phyloP scores from a whole-genome alignment of 2,113 vertebrate species.

The Micronisus gabar region DNA sequence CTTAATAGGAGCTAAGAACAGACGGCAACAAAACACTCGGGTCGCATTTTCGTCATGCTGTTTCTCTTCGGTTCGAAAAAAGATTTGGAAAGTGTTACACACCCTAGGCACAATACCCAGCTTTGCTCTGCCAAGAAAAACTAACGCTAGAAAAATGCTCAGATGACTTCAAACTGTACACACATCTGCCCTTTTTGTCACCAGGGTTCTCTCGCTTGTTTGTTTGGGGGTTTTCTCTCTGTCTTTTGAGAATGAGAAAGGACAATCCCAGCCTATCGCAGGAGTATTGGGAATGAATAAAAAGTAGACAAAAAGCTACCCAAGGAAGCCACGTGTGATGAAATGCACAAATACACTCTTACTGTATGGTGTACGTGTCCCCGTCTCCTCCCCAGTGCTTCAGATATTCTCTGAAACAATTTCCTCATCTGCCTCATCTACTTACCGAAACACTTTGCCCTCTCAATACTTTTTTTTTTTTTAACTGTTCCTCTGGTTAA shows the following conservation, averaged over 20 bases:
- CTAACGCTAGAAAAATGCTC: constrained; percentile 56
- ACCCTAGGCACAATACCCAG: constrained; percentile 38
- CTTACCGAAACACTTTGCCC: neutral
- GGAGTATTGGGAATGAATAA: neutral
- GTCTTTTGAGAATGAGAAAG: neutral
- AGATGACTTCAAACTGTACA: constrained; percentile 14
- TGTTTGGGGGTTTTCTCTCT: neutral
- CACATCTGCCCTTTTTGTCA: neutral
- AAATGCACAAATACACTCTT: neutral
- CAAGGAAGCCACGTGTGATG: neutral
- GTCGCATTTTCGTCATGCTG: neutral
- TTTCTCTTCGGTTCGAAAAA: constrained; percentile 1
- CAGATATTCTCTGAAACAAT: neutral
- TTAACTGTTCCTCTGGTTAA: neutral
- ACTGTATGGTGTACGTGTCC: neutral
- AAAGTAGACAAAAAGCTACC: neutral
- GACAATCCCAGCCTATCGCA: neutral
- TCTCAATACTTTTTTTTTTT: neutral
- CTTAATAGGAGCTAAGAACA: neutral
- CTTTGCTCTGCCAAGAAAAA: constrained; percentile 42
- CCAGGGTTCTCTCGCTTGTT: neutral
- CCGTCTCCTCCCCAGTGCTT: neutral
- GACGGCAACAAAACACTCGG: neutral
- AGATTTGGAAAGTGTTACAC: constrained; percentile 47
- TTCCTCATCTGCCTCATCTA: neutral